These are phyloP conservation scores for Lerema accius DNA, from an alignment of 1,140 invertebrate species.

Conservation along the genomic window DNA sequence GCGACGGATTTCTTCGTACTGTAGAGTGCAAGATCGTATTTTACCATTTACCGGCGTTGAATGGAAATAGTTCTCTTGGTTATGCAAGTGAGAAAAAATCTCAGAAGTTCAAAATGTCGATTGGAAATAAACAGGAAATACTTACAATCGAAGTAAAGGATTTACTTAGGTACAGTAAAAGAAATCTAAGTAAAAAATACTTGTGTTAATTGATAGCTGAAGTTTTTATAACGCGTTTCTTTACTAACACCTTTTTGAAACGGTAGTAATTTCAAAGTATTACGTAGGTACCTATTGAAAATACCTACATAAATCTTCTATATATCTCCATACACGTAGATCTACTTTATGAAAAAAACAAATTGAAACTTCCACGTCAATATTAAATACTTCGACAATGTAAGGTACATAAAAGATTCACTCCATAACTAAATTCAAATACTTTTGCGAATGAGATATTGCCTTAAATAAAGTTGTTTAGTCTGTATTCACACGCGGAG, in stretches of 20 bases:
- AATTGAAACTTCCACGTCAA: not conserved
- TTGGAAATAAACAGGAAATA: not conserved
- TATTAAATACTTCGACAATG: too few relatives aligned
- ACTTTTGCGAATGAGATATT: conserved; percentile 9
- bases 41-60: conserved; percentile 42
- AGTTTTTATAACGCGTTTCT: too few relatives aligned
- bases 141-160: not conserved
- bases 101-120: not conserved
- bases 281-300: too few relatives aligned
- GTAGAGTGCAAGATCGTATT: conserved; percentile 50
- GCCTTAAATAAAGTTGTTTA: not conserved
- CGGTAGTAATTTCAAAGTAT: too few relatives aligned
- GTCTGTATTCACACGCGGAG: not conserved
- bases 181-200: too few relatives aligned
- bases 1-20: conserved; percentile 56
- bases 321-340: too few relatives aligned
- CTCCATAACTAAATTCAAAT: conserved; percentile 25
- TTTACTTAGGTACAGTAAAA: too few relatives aligned
- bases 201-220: too few relatives aligned
- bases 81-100: conserved; percentile 10
- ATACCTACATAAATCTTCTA: too few relatives aligned
- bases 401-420: conserved; percentile 18
- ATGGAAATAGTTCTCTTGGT: conserved; percentile 27
- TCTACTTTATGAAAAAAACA: too few relatives aligned
- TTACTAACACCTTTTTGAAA: too few relatives aligned